phyloP scores from a whole-genome alignment of 2,797 vertebrate genomes.

The Leptodactylus fallax region DNA sequence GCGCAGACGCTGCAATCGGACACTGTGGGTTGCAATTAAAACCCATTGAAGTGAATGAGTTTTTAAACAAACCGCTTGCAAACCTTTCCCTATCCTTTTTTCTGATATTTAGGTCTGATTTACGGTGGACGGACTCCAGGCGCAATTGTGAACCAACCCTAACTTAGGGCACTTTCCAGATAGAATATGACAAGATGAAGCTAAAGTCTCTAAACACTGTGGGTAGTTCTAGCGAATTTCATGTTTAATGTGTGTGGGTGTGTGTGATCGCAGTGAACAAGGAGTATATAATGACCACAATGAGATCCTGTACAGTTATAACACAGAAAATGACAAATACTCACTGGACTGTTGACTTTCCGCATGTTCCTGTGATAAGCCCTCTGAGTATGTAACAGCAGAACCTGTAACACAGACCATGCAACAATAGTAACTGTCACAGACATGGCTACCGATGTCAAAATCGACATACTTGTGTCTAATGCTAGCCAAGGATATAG shows the following conservation, averaged over 20 bases:
- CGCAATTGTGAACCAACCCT: no score
- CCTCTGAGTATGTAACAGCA: constrained; percentile 48
- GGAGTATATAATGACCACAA: not conserved
- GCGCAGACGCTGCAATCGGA: no score
- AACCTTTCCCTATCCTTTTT: no score
- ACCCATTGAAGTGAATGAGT: no score
- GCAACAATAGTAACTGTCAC: not conserved
- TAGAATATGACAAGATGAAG: constrained; percentile 4
- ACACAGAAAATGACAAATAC: not conserved
- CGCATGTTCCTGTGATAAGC: constrained; percentile 51
- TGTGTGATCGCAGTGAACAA: not conserved
- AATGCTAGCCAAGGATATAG: no score
- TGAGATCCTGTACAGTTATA: not conserved
- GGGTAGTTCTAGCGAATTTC: constrained; percentile 9
- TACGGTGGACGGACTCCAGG: no score
- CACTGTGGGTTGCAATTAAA: no score
- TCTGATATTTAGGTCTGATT: no score
- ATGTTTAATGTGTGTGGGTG: not conserved
- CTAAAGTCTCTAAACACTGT: constrained; percentile 22
- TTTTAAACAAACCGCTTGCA: no score
- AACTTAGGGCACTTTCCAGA: not conserved
- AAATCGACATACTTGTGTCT: not conserved
- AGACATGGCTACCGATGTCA: not conserved
- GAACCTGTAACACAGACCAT: constrained; percentile 8
- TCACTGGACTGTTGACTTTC: constrained; percentile 54